Evolutionary conservation across 2,113 vertebrate genomes (phyloP).

Genomic region (Eublepharis macularius): DNA sequence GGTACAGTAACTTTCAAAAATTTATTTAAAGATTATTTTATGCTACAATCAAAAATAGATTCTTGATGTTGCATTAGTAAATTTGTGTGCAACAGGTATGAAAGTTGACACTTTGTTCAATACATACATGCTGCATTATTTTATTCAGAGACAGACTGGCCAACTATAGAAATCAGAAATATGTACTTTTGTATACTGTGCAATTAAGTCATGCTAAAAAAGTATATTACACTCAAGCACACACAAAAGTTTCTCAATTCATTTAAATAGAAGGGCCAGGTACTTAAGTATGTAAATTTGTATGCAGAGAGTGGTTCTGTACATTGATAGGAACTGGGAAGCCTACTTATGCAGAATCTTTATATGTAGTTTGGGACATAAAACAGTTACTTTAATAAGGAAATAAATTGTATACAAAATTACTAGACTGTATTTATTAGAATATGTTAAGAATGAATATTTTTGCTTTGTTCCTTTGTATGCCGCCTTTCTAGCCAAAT

Average conservation of each 20-base stretch:
- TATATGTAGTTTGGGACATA: background rate
- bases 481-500: too few relatives aligned
- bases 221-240: background rate
- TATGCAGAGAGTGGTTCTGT: too few relatives aligned
- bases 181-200: background rate
- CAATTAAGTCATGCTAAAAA: background rate
- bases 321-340: background rate
- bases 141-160: background rate
- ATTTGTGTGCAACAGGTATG: background rate
- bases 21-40: background rate
- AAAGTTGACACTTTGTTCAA: background rate
- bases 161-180: background rate
- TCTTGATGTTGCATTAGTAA: background rate
- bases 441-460: background rate
- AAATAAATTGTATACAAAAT: background rate
- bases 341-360: background rate
- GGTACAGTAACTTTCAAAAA: conserved; percentile 15
- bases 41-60: background rate
- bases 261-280: too few relatives aligned
- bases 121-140: background rate
- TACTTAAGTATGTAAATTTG: too few relatives aligned
- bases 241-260: background rate
- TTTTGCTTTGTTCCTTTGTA: too few relatives aligned
- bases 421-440: background rate
- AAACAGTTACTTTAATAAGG: background rate